Evolutionary conservation across 2,113 vertebrate species (phyloP).

Genomic region (Gymnorhina tibicen): DNA sequence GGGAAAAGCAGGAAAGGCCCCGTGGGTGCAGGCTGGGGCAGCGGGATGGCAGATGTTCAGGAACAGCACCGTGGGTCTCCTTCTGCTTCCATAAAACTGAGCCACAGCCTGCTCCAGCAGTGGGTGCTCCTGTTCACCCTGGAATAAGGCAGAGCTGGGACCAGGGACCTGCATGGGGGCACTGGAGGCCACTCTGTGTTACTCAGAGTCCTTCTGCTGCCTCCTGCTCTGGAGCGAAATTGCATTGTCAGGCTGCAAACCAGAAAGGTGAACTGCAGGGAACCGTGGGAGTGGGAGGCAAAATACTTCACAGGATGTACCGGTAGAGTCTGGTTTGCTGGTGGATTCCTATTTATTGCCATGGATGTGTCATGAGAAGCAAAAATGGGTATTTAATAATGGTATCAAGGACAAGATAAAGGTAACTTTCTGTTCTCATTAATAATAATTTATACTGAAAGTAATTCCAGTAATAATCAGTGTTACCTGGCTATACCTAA

Average conservation of each 20-base stretch:
- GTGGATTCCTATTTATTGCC: neutral
- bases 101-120: neutral
- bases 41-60: neutral
- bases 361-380: neutral
- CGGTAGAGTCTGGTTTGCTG: neutral
- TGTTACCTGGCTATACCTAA: neutral
- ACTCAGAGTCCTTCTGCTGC: neutral
- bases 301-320: neutral
- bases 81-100: neutral
- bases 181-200: neutral
- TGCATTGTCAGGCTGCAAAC: neutral
- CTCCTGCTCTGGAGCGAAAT: neutral
- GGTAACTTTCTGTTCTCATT: neutral
- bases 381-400: neutral
- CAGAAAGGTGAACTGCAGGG: neutral
- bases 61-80: neutral
- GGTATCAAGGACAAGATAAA: neutral
- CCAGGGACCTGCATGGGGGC: neutral
- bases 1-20: neutral
- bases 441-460: neutral
- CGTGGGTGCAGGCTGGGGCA: neutral
- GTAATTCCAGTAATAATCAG: neutral
- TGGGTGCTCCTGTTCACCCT: neutral
- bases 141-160: neutral
- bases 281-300: neutral